Evolutionary conservation across 2,113 vertebrate genomes (phyloP).

Genomic region (Pomatostomus ruficeps): DNA sequence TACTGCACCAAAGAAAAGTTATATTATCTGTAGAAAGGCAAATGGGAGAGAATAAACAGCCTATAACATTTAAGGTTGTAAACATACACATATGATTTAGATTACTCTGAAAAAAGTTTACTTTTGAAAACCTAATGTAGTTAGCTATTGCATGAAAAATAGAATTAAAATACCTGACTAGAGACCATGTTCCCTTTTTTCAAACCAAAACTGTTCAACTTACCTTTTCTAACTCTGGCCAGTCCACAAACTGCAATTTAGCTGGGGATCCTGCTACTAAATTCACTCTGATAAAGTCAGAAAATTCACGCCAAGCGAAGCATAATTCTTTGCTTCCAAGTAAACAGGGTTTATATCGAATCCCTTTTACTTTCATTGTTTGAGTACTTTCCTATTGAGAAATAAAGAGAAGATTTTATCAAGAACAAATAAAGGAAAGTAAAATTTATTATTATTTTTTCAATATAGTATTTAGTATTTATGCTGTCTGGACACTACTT

Average conservation of each 20-base stretch:
- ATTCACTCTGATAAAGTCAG: slow-evolving; percentile 71
- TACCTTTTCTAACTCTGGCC: slow-evolving; percentile 74
- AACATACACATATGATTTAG: neutral
- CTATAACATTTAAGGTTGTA: neutral
- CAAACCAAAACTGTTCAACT: neutral
- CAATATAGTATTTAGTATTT: neutral
- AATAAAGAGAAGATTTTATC: neutral
- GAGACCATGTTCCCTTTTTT: neutral
- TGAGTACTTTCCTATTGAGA: slow-evolving; percentile 73
- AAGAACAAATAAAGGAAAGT: neutral
- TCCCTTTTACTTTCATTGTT: slow-evolving; percentile 74
- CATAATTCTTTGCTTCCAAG: slow-evolving; percentile 81
- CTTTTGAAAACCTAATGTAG: neutral
- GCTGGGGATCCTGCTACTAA: slow-evolving; percentile 80
- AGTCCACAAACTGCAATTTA: slow-evolving; percentile 75
- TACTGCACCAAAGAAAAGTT: neutral
- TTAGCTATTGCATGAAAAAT: neutral
- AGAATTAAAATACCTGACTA: neutral
- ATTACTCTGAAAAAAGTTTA: neutral
- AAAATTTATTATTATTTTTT: neutral
- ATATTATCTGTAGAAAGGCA: neutral
- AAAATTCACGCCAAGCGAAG: slow-evolving; percentile 80
- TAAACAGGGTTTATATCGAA: slow-evolving; percentile 74
- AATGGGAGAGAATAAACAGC: neutral
- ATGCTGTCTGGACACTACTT: neutral